These are phyloP conservation scores for Apteryx owenii DNA, from an alignment of 2,113 vertebrate species.

Conservation along the genomic window DNA sequence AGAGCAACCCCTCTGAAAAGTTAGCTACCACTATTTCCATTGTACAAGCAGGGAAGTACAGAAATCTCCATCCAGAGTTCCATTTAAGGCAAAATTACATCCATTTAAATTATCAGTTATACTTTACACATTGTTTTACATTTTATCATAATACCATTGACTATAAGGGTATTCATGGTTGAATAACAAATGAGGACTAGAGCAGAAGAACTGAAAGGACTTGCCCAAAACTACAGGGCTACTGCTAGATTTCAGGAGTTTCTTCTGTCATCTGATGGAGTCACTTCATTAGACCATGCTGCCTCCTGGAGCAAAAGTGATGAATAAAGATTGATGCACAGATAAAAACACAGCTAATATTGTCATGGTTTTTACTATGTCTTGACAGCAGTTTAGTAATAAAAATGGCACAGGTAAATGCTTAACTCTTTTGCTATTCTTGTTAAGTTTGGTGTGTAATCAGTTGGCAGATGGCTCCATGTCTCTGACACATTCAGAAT, in stretches of 20 bases:
- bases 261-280: slow-evolving; percentile 17
- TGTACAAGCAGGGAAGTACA: not conserved
- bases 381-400: not conserved
- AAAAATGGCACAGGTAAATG: not conserved
- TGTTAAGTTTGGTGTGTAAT: not conserved
- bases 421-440: not conserved
- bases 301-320: slow-evolving; percentile 62
- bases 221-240: not conserved
- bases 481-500: not conserved
- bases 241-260: not conserved
- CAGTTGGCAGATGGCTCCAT: not conserved
- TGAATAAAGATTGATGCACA: slow-evolving; percentile 17
- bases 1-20: not conserved
- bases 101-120: not conserved
- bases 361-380: not conserved
- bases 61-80: not conserved
- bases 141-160: not conserved
- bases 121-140: not conserved
- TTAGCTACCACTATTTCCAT: not conserved
- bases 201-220: not conserved
- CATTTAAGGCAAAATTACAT: not conserved
- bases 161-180: not conserved
- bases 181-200: not conserved
- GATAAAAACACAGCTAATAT: not conserved
- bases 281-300: slow-evolving; percentile 54